Base-by-base conservation (phyloP, 2,113 vertebrate species). In the Madoqua kirkii region DNA sequence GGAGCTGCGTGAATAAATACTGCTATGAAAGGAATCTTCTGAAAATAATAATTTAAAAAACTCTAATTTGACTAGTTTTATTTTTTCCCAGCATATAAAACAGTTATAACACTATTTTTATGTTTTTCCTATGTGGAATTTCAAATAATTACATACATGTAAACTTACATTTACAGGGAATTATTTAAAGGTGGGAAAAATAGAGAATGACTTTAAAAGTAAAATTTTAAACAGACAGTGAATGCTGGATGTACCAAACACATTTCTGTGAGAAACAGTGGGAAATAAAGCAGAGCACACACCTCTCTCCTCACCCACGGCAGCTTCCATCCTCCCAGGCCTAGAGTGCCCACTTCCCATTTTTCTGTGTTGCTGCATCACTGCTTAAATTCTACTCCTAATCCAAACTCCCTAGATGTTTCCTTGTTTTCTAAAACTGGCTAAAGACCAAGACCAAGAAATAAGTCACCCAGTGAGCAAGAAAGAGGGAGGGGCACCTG, bases 21-120 rank as follows among this genome's bases (percentile, higher is more conserved):
- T 50, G 64, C 91, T 87, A 94, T 2, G 84, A 67, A 96, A 93
- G 27, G 7, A 92, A 90, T 96, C 96, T 96, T 54, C 33, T 33
- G 81, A 25, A 95, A 93, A 92, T 71, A 71, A 74, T 25, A 74
- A 74, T 25, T 11, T 2, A 33, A 36, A 50, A 95, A 95, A 0
- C 13, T 6, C 40, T 21, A 43, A 40, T 83, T 67, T 57, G 11
- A 57, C 84, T 89, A 74, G 55, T 95, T 98, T 92, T 93, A 96
- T 96, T 33, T 62, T 59, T 97, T 97, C 85, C 91, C 93, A 78
- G 88, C 15, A 79, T 45, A 95, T 89, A 89, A 40, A 92, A 87
- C 86, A 85, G 67, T 14, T 64, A 2, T 25, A 67, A 93, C 1
- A 83, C 64, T 27, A 87, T 84, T 93, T 95, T 60, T 57, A 50